Evolutionary conservation across 2,797 vertebrate genomes (phyloP).

Genomic region (Coracias cyanogaster): DNA sequence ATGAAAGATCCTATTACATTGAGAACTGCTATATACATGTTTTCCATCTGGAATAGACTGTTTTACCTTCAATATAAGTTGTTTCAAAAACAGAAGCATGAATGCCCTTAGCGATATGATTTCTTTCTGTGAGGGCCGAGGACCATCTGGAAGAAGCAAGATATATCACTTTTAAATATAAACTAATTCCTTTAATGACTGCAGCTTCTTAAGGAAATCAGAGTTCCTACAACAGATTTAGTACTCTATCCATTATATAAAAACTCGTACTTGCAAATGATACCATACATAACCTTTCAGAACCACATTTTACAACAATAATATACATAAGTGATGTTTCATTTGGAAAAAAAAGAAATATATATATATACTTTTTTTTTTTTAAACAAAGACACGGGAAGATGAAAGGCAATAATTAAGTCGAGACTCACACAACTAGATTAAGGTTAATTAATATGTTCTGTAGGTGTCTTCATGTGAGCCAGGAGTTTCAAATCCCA

Average conservation of each 20-base stretch:
- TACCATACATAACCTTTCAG: neutral
- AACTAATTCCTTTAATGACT: neutral
- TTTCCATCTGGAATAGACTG: neutral
- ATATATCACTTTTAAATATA: neutral
- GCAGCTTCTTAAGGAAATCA: neutral
- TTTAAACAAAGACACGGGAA: no score
- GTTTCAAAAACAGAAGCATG: slow-evolving; percentile 99
- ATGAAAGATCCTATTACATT: neutral
- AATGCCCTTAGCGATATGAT: slow-evolving; percentile 97
- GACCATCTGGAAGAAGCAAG: slow-evolving; percentile 88
- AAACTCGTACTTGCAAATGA: neutral
- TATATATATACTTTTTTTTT: neutral
- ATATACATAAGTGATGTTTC: neutral
- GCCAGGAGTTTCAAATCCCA: no score
- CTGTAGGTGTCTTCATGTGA: no score
- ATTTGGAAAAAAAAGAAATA: neutral
- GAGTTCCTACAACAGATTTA: neutral
- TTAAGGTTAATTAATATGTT: no score
- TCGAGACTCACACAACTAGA: no score
- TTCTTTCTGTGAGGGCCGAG: slow-evolving; percentile 97
- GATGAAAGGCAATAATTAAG: no score
- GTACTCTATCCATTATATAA: neutral
- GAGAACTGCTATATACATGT: no score
- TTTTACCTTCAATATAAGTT: slow-evolving; percentile 96
- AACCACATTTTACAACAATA: neutral